Conservation (phyloP, 2,797 vertebrate species). For the Vultur gryphus region DNA sequence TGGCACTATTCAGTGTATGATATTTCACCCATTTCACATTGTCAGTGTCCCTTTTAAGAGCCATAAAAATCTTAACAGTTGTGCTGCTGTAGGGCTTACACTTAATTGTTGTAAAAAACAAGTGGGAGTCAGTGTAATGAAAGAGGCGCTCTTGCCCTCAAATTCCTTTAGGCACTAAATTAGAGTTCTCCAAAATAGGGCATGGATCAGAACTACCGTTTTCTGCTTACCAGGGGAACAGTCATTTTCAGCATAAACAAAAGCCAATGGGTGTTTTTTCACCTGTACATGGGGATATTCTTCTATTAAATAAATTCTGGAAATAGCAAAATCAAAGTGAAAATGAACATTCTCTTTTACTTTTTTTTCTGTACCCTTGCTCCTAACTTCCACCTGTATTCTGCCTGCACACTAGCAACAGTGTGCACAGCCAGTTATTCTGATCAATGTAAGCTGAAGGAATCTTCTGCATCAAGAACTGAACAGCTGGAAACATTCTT, state of each 20-base stretch:
- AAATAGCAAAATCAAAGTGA: neutral
- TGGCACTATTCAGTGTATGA: neutral
- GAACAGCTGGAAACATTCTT: neutral
- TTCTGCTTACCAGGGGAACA: neutral
- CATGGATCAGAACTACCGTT: neutral
- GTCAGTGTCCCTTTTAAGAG: constrained; percentile 19
- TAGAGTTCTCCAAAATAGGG: constrained; percentile 18
- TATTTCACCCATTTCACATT: constrained; percentile 1
- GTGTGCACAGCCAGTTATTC: neutral
- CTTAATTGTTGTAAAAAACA: constrained; percentile 52
- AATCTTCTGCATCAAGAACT: neutral
- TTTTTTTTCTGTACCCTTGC: neutral
- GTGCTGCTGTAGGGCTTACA: constrained; percentile 14
- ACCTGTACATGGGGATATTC: neutral
- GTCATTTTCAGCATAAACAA: neutral
- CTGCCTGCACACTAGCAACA: neutral
- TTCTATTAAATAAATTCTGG: neutral
- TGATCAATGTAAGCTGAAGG: neutral
- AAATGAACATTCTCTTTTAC: neutral
- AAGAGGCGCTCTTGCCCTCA: constrained; percentile 26
- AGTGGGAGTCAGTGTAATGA: constrained; percentile 34
- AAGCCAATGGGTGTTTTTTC: neutral
- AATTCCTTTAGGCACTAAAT: constrained; percentile 27
- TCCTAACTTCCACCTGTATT: neutral
- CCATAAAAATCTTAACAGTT: constrained; percentile 41